Base-by-base conservation (phyloP, 92 coral and sea anemone species). In the Palythoa grandis region DNA sequence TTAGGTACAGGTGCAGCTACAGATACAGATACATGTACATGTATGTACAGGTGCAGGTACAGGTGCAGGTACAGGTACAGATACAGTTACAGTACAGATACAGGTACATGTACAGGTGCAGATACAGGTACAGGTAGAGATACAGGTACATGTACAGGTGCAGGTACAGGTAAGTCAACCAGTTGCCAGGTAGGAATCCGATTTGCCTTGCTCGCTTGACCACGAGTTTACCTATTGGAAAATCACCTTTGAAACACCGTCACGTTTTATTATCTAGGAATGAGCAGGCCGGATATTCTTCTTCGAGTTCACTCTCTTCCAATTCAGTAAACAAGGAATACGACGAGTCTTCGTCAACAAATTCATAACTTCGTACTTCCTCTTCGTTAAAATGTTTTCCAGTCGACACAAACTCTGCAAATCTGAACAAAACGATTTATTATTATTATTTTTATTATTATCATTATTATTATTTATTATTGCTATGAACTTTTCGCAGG, bases 381-480 rank as follows among this genome's bases (percentile, higher is more conserved):
- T 95, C 97, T 11, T 89, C 94, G 24, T 88, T 29, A 71, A 93
- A 79, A 86, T 97, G 98, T 25, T 65, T 86, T 23, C 97, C 99
- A 5, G 86, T 90, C 12, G 94, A 77, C n/a, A 97, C 90, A 88
- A 97, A 97, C 37, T 88, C 24, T n/a, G 98, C 98, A 68, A 97
- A 95, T 88, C 99, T 97, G 75, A 71, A 80, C n/a, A 80, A 66
- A 71, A 80, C 20, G 65, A 66, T 14, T 12, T n/a, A n/a, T n/a
- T n/a, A n/a, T n/a, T n/a, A n/a, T n/a, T n/a, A n/a, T n/a, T 29
- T 29, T 29, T 29, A 1, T 29, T 1, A 29, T 29, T 29, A 29
- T 29, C 35, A 29, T 29, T 29, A 29, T 29, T 29, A 29, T 29
- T 29, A 29, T 29, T 29, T n/a, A 29, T 29, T 29, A 29, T 29